phyloP scores from a whole-genome alignment of 1,140 invertebrate species.

The Ceratina japonica region DNA sequence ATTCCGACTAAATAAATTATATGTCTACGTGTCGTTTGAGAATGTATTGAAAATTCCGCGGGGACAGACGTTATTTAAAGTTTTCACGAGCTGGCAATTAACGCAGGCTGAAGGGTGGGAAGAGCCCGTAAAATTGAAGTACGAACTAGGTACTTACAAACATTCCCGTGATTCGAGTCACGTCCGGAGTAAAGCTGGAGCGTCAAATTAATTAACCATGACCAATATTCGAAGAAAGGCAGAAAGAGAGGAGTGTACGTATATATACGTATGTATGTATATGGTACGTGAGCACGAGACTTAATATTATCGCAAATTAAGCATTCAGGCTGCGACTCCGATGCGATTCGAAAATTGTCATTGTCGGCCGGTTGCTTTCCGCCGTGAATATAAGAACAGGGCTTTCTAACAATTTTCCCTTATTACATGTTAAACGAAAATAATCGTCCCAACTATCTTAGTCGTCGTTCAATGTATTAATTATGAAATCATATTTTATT shows the following conservation, averaged over 20 bases:
- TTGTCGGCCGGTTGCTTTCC: neutral
- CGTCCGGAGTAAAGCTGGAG: neutral
- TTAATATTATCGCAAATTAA: conserved; percentile 9
- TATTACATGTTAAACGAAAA: no score
- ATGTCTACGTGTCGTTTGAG: neutral
- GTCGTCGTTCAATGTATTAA: no score
- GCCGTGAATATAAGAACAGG: neutral
- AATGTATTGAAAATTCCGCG: neutral
- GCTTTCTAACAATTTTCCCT: no score
- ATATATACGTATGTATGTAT: neutral
- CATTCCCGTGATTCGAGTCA: neutral
- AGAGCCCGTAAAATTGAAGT: neutral
- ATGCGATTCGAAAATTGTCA: neutral
- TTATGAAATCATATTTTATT: no score
- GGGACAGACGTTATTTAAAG: neutral
- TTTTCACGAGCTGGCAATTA: neutral
- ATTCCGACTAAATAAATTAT: no score
- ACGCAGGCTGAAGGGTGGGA: neutral
- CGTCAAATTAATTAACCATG: conserved; percentile 6
- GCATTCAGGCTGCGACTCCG: neutral
- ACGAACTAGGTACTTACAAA: neutral
- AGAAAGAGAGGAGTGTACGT: neutral
- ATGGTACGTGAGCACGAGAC: neutral
- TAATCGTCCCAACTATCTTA: no score
- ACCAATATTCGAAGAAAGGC: conserved; percentile 2